A percentile compares a stretch with the other conserved stretches of the same genome.
Conservation (phyloP, 2,113 vertebrate species). For the Chrysochloris asiatica region DNA sequence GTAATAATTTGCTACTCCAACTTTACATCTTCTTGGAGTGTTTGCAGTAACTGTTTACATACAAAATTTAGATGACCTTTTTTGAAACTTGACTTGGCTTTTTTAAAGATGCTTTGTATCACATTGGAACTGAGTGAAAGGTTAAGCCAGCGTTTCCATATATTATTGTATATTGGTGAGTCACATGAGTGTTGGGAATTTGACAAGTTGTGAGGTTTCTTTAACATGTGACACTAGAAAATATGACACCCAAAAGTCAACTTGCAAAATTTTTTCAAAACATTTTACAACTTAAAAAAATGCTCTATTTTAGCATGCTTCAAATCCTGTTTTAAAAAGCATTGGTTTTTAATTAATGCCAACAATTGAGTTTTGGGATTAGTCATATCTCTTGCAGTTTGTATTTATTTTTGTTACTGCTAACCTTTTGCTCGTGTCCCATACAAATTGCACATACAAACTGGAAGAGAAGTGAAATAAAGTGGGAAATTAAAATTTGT, state of each 20-base stretch:
- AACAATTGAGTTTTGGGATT: neutral
- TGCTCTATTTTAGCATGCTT: conserved; percentile 4
- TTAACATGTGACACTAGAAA: conserved; percentile 42
- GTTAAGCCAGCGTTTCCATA: conserved; percentile 39
- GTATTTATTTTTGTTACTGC: neutral
- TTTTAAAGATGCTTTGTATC: conserved; percentile 60
- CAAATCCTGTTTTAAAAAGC: neutral
- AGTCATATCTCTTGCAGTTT: conserved; percentile 8
- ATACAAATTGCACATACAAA: conserved; percentile 7
- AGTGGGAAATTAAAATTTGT: neutral
- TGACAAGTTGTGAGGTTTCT: conserved; percentile 63
- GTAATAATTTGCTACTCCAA: conserved; percentile 29
- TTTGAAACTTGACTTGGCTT: conserved; percentile 35
- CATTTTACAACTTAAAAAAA: conserved; percentile 45
- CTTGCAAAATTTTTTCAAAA: conserved; percentile 52
- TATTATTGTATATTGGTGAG: conserved; percentile 47
- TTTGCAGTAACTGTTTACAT: neutral
- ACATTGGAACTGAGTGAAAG: conserved; percentile 43
- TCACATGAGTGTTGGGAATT: conserved; percentile 41
- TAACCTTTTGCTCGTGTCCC: neutral
- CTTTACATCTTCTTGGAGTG: conserved; percentile 25
- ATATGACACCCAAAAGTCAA: conserved; percentile 54
- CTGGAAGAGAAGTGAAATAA: neutral
- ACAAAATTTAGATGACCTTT: conserved; percentile 45
- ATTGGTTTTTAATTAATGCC: conserved; percentile 44